A percentile compares a stretch with the other conserved stretches of the same genome.
Evolutionary conservation across 2,113 vertebrate genomes (phyloP).

Genomic region (Catagonus wagneri): DNA sequence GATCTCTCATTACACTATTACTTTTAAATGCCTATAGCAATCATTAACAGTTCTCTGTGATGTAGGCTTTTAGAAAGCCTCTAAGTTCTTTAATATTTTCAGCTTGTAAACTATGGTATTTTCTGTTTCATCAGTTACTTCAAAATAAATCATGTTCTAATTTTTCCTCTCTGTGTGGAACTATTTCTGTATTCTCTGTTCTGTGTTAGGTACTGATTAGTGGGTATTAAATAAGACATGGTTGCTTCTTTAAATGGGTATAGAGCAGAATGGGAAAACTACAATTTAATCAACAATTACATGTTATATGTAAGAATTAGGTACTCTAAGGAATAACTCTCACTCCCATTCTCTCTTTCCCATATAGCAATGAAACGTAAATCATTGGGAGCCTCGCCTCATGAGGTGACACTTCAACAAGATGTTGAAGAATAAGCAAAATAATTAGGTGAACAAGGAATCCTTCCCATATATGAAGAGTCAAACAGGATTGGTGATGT

Average conservation of each 20-base stretch:
- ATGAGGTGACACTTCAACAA: background rate
- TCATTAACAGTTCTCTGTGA: background rate
- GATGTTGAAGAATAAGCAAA: background rate
- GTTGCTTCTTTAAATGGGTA: background rate
- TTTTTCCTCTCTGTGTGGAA: background rate
- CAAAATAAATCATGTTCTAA: background rate
- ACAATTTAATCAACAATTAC: background rate
- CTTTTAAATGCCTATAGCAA: background rate
- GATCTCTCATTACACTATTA: background rate
- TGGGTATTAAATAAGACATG: background rate
- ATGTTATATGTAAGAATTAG: too few relatives aligned
- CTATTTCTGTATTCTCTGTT: background rate
- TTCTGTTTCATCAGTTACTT: background rate
- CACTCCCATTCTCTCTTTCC: background rate
- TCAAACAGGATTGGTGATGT: background rate
- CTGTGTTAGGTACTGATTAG: background rate
- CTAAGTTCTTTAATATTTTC: background rate
- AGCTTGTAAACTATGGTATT: background rate
- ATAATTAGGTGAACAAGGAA: background rate
- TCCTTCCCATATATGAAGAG: background rate
- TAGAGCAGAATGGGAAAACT: background rate
- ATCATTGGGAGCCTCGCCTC: accelerated
- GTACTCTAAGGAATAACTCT: background rate
- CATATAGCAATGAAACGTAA: background rate
- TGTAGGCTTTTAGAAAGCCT: background rate